A percentile compares a stretch with the other conserved stretches of the same genome.
These are phyloP conservation scores for Taeniopygia guttata DNA, from an alignment of 2,797 vertebrate species.

Conservation along the genomic window DNA sequence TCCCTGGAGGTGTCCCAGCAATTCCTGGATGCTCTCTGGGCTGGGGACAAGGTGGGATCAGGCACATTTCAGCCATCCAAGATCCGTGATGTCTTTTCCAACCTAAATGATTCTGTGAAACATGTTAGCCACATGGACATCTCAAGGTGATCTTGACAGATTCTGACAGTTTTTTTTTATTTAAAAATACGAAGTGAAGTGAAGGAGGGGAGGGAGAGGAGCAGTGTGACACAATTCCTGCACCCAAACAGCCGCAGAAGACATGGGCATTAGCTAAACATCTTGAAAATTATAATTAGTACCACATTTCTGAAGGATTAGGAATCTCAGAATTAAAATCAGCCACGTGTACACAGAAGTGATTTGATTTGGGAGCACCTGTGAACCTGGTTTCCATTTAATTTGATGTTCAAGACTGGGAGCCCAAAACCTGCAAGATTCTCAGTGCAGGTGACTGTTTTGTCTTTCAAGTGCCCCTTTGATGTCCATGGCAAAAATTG, in stretches of 20 bases:
- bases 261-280: background rate
- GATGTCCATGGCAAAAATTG: background rate
- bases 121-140: fast-evolving
- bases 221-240: fast-evolving
- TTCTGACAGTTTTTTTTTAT: background rate
- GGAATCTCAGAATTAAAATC: background rate
- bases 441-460: background rate
- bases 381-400: background rate
- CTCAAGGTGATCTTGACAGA: background rate
- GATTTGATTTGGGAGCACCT: background rate
- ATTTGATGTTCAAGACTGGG: background rate
- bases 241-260: background rate
- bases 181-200: background rate
- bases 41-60: fast-evolving
- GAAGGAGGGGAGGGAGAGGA: background rate
- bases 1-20: background rate
- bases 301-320: background rate
- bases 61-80: background rate
- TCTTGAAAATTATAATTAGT: background rate
- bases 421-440: background rate
- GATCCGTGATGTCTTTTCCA: background rate
- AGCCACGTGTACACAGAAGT: background rate
- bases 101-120: background rate
- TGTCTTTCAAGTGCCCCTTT: background rate
- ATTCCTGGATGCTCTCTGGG: background rate